Percentiles rank a stretch among this genome's conserved stretches.
Conservation (phyloP, 2,888 invertebrate species). For the Gonocerus acuteangulatus region DNA sequence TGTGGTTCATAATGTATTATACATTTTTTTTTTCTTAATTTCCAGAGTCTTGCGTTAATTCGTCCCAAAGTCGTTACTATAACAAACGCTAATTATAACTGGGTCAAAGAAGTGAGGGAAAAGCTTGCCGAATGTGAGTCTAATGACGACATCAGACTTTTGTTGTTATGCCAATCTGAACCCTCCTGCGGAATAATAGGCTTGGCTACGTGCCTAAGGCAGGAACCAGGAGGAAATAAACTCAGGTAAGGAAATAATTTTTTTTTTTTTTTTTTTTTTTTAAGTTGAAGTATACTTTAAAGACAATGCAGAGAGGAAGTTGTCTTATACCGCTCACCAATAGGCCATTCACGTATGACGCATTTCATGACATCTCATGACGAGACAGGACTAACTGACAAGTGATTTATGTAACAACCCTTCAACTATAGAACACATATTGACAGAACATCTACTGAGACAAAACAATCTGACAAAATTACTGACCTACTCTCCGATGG, state of each 20-base stretch:
- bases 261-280: not conserved
- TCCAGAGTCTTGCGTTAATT: conserved; percentile 40
- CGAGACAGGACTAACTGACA: too few relatives aligned
- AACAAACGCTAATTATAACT: conserved; percentile 61
- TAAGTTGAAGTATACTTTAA: too few relatives aligned
- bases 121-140: conserved; percentile 59
- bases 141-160: conserved; percentile 50
- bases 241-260: conserved; percentile 51
- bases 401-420: too few relatives aligned
- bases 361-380: too few relatives aligned
- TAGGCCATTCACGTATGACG: too few relatives aligned
- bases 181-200: conserved; percentile 72
- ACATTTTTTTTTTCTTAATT: not conserved
- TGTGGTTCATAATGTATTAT: too few relatives aligned
- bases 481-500: too few relatives aligned
- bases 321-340: too few relatives aligned
- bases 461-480: too few relatives aligned
- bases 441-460: too few relatives aligned
- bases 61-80: conserved; percentile 53
- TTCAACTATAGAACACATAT: too few relatives aligned
- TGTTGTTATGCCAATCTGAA: conserved; percentile 62
- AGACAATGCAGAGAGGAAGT: too few relatives aligned
- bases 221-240: conserved; percentile 73
- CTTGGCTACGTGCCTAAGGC: conserved; percentile 79
- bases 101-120: conserved; percentile 73